Evolutionary conservation across 2,888 invertebrate genomes (phyloP).

Genomic region (Cantharis lateralis): DNA sequence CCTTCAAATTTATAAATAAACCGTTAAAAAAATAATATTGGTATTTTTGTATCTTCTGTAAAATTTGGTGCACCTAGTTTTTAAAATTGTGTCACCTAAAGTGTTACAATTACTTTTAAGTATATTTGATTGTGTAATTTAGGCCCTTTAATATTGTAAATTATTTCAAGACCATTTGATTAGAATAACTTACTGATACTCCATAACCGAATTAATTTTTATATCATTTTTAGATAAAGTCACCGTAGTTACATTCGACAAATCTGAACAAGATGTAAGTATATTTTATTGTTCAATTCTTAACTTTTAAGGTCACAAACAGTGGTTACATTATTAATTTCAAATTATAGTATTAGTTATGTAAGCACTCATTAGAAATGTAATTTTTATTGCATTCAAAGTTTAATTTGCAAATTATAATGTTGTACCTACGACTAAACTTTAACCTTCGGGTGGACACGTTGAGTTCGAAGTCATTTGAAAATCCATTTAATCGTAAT

Average conservation of each 20-base stretch:
- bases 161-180: neutral
- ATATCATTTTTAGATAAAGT: slow-evolving; percentile 61
- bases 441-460: too few relatives aligned
- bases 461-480: too few relatives aligned
- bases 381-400: neutral
- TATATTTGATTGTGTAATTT: neutral
- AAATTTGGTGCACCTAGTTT: neutral
- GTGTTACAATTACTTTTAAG: neutral
- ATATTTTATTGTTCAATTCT: slow-evolving; percentile 27
- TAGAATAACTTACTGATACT: neutral
- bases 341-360: neutral
- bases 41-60: neutral
- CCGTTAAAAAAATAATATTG: neutral
- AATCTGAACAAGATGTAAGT: slow-evolving; percentile 69
- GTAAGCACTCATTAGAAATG: neutral
- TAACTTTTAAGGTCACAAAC: neutral
- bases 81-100: neutral
- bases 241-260: slow-evolving; percentile 64
- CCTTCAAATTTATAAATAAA: neutral
- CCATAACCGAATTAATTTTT: slow-evolving; percentile 32
- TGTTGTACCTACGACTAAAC: neutral
- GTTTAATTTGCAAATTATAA: neutral
- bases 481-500: too few relatives aligned
- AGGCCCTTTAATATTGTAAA: neutral
- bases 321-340: neutral